Percentiles rank a stretch among this genome's conserved stretches.
Conservation (phyloP, 92 coral and sea anemone genomes). For the Pocillopora meandrina region DNA sequence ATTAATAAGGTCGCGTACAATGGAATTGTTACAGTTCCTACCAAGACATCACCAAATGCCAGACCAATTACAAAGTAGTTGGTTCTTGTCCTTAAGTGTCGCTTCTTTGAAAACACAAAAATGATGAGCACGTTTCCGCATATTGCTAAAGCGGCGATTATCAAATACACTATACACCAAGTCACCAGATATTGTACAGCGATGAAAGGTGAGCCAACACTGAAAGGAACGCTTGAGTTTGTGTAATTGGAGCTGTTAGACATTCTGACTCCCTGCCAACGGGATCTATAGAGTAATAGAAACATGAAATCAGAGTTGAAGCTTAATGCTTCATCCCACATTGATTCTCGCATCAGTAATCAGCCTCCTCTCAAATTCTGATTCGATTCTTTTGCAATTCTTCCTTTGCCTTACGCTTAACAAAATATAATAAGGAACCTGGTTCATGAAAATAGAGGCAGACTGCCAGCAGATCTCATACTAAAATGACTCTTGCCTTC, state of each 20-base stretch:
- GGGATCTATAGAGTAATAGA: no score
- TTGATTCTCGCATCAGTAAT: no score
- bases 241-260: conserved; percentile 37
- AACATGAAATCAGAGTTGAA: no score
- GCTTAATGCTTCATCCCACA: no score
- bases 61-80: conserved; percentile 78
- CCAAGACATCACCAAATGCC: conserved; percentile 71
- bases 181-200: conserved; percentile 44
- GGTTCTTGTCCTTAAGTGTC: conserved; percentile 76
- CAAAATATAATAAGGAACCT: no score
- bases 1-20: conserved; percentile 58
- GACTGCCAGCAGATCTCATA: no score
- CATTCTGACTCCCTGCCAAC: neutral
- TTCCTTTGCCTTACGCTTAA: no score
- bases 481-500: no score
- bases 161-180: conserved; percentile 59
- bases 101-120: conserved; percentile 71
- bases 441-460: no score
- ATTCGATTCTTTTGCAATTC: no score
- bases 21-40: conserved; percentile 68
- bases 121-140: conserved; percentile 75
- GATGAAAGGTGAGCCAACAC: conserved; percentile 20
- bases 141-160: conserved; percentile 60
- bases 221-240: conserved; percentile 17
- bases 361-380: no score